These are phyloP conservation scores for Pollimyrus isidori DNA, from an alignment of 2,113 vertebrate species.

Conservation along the genomic window DNA sequence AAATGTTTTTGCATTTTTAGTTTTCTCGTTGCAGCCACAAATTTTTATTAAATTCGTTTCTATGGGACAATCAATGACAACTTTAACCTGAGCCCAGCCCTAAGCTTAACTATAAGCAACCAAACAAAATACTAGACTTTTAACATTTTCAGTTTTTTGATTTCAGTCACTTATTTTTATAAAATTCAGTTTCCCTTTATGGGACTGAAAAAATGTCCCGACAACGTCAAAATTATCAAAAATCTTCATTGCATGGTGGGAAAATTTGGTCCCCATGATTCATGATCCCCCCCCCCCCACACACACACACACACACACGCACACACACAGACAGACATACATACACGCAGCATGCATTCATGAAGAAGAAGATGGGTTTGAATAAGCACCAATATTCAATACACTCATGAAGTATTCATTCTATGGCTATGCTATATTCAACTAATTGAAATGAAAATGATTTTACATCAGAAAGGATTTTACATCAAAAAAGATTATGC, in stretches of 20 bases:
- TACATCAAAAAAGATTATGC: background rate
- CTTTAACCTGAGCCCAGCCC: background rate
- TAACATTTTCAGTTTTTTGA: background rate
- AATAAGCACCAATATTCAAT: background rate
- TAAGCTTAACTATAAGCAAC: background rate
- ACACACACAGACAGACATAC: background rate
- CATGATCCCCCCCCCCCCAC: background rate
- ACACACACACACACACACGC: background rate
- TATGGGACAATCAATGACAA: background rate
- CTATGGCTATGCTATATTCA: background rate
- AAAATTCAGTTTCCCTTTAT: background rate
- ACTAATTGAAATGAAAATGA: background rate
- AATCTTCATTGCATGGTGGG: background rate
- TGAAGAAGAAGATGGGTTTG: background rate
- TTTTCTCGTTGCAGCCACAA: background rate
- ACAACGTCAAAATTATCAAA: background rate
- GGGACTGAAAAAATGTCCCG: background rate
- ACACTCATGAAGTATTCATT: background rate
- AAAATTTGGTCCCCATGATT: background rate
- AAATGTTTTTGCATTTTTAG: background rate
- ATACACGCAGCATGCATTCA: background rate
- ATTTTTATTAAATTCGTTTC: background rate
- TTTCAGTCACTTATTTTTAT: background rate
- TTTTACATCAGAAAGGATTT: background rate
- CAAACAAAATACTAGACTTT: background rate